Conservation (phyloP, 2,888 invertebrate species). For the Metellina segmentata region DNA sequence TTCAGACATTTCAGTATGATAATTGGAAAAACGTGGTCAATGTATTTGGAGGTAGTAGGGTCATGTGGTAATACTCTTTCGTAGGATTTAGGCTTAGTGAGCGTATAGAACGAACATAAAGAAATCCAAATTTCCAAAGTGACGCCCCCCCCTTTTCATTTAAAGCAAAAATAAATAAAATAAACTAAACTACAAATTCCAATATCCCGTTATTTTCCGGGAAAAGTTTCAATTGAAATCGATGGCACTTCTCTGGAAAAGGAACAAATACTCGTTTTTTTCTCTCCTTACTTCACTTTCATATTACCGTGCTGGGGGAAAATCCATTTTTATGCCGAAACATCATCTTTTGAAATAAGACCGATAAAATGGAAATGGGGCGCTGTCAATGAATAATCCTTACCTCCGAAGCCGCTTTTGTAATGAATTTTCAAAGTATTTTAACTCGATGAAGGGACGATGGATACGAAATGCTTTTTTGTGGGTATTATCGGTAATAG, state of each 20-base stretch:
- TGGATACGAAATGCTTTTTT: slow-evolving; percentile 55
- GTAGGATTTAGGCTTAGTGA: slow-evolving; percentile 14
- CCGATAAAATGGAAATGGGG: slow-evolving; percentile 59
- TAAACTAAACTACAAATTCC: slow-evolving; percentile 56
- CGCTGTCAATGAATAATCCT: slow-evolving; percentile 58
- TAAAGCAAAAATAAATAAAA: slow-evolving; percentile 30
- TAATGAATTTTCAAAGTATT: slow-evolving; percentile 63
- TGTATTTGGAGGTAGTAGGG: slow-evolving; percentile 28
- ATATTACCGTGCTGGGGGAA: slow-evolving; percentile 35
- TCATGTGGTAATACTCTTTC: slow-evolving; percentile 33
- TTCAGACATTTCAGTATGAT: neutral
- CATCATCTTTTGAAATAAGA: slow-evolving; percentile 62
- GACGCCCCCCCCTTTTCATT: slow-evolving; percentile 52
- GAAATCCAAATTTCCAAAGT: slow-evolving; percentile 47
- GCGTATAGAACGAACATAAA: slow-evolving; percentile 6
- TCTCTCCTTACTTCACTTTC: slow-evolving; percentile 3
- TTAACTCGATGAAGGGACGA: slow-evolving; percentile 40
- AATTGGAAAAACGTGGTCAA: slow-evolving; percentile 17
- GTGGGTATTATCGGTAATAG: slow-evolving; percentile 58
- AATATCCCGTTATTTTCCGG: slow-evolving; percentile 58
- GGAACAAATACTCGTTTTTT: slow-evolving; percentile 51
- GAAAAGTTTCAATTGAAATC: slow-evolving; percentile 63
- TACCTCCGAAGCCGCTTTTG: slow-evolving; percentile 32
- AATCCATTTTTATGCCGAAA: slow-evolving; percentile 58
- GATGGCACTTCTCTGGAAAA: slow-evolving; percentile 35